phyloP scores from a whole-genome alignment of 1,140 invertebrate genomes.

The Leptonema lineaticorne region DNA sequence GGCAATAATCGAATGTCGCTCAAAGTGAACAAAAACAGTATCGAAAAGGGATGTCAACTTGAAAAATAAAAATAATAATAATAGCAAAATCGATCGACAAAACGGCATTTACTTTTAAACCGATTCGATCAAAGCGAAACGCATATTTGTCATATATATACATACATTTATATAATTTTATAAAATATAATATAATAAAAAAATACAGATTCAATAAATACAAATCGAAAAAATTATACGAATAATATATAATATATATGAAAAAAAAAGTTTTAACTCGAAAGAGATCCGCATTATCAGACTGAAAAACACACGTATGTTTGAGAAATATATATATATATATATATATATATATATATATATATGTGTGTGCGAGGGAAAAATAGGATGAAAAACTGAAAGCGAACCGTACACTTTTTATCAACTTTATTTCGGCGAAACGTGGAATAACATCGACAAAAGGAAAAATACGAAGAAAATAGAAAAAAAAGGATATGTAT shows the following conservation, averaged over 20 bases:
- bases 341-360: neutral
- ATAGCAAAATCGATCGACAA: neutral
- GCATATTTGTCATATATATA: too few species aligned
- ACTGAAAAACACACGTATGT: too few species aligned
- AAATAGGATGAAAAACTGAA: neutral
- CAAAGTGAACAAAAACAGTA: constrained; percentile 15
- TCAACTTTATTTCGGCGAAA: neutral
- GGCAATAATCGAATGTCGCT: constrained; percentile 32
- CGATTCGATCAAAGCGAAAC: neutral
- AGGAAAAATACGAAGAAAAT: neutral
- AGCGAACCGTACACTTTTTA: too few species aligned
- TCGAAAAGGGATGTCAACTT: constrained; percentile 16
- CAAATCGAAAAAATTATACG: too few species aligned
- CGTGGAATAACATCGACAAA: neutral
- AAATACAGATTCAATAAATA: too few species aligned
- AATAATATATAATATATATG: too few species aligned
- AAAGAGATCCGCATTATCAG: too few species aligned
- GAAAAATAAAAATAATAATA: neutral
- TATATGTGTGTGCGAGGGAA: neutral
- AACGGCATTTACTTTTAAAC: neutral
- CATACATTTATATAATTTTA: neutral
- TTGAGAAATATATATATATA: too few species aligned
- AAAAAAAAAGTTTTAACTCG: too few species aligned
- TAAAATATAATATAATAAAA: neutral
- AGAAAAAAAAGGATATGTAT: neutral